Percentiles rank a stretch among this genome's conserved stretches.
Conservation (phyloP, 2,113 vertebrate genomes). For the Syrrhaptes paradoxus region DNA sequence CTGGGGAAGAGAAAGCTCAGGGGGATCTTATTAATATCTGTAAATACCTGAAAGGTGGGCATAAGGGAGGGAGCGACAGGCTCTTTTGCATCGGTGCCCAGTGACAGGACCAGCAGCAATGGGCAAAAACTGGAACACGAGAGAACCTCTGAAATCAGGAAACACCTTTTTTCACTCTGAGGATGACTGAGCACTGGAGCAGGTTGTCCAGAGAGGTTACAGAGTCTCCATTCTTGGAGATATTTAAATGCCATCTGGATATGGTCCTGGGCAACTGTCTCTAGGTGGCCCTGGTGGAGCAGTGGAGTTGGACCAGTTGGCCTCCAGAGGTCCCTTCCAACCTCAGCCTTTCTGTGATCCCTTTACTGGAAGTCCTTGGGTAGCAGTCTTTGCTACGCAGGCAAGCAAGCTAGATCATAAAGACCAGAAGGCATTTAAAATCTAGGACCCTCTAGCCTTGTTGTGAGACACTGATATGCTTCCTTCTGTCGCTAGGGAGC, state of each 20-base stretch:
- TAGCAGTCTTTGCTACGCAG: background rate
- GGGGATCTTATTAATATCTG: background rate
- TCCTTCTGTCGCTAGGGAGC: constrained; percentile 45
- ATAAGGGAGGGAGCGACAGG: background rate
- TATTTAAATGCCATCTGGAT: background rate
- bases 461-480: rapidly evolving
- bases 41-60: background rate
- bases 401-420: background rate
- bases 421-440: background rate
- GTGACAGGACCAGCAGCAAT: background rate
- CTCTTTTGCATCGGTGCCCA: too few relatives aligned
- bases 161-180: rapidly evolving
- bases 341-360: background rate
- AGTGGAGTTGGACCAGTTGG: background rate
- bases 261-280: background rate
- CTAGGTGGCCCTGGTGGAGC: background rate
- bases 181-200: background rate
- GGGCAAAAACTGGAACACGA: background rate
- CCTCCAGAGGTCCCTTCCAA: background rate
- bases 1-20: background rate
- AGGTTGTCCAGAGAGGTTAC: background rate
- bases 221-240: background rate
- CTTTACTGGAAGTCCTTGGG: background rate
- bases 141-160: background rate
- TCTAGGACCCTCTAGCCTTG: background rate